phyloP scores from a whole-genome alignment of 2,888 invertebrate species.

The Tortrix viridana region DNA sequence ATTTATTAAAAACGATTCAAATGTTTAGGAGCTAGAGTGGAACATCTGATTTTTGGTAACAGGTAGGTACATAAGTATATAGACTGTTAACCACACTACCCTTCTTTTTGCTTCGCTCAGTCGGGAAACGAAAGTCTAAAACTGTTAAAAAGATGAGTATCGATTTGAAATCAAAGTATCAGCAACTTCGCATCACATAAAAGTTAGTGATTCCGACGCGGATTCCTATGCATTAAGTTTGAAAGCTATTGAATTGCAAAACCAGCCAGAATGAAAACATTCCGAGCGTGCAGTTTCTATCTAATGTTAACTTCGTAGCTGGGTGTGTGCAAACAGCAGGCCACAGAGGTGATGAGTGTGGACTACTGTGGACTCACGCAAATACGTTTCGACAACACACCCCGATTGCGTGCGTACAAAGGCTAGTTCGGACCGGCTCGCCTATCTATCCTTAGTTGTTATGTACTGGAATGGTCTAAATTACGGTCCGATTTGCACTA shows the following conservation, averaged over 20 bases:
- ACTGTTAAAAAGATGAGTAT: no score
- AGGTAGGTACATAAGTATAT: no score
- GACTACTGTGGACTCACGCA: slow-evolving; percentile 5
- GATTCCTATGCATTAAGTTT: slow-evolving; percentile 11
- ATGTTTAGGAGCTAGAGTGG: no score
- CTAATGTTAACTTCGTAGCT: slow-evolving; percentile 10
- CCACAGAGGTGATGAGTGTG: slow-evolving; percentile 15
- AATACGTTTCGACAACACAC: slow-evolving; percentile 11
- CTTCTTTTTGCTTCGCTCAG: no score
- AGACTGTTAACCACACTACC: no score
- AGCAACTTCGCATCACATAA: neutral
- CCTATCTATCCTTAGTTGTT: slow-evolving; percentile 3
- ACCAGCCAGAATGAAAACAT: slow-evolving; percentile 1
- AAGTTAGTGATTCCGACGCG: neutral
- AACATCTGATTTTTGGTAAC: no score
- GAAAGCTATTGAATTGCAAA: slow-evolving; percentile 26
- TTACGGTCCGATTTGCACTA: slow-evolving; percentile 3
- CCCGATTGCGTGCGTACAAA: slow-evolving; percentile 16
- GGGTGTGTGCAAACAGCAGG: slow-evolving; percentile 13
- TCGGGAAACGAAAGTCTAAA: no score
- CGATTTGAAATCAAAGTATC: neutral
- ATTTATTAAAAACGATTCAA: no score
- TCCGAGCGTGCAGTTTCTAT: neutral
- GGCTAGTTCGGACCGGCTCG: neutral
- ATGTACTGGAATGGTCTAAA: neutral